Base-by-base conservation (phyloP, 2,797 vertebrate species). In the Danio aesculapii region DNA sequence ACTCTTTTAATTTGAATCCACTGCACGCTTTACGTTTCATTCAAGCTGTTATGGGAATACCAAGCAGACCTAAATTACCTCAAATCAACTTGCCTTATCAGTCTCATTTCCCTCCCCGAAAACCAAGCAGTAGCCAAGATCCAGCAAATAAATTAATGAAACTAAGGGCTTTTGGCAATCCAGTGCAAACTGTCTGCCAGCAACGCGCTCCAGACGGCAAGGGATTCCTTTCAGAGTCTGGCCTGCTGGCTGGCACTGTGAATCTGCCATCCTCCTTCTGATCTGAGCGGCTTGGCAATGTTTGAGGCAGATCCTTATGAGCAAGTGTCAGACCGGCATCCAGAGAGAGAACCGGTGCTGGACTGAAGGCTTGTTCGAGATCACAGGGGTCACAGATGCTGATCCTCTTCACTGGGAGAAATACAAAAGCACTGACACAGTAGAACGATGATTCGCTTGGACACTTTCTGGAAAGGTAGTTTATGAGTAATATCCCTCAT, bases 131-230 rank as follows among this genome's bases (percentile, higher is more conserved):
- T 44, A 82, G 84, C 87, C 88, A 83, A 85, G 14, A 88, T 86
- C 87, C 75, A 85, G 85, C 81, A 88, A 89, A 86, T 88, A 63
- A 91, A 88, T 87, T 87, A 87, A 82, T 85, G 81, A 81, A 86
- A 85, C 71, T 76, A 52, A 88, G 84, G 83, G 76, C 61, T 80
- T 87, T 89, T 89, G 86, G 86, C 87, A 85, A 62, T 12, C 67
- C 46, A 50, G 68, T 66, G 62, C 75, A 79, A 64, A 72, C 46
- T 76, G 77, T 70, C 85, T 73, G 82, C 74, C 79, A 83, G 82
- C 83, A 81, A 73, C n/a, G 6, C 14, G 16, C 47, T 66, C 72
- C 77, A 74, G 71, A 72, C 53, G 53, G 81, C 52, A 69, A 80
- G 81, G 81, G 72, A 85, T 77, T 77, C 75, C 75, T 49, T 44